A percentile compares a stretch with the other conserved stretches of the same genome.
These are phyloP conservation scores for Protophormia terraenovae DNA, from an alignment of 2,888 invertebrate genomes.

Conservation along the genomic window DNA sequence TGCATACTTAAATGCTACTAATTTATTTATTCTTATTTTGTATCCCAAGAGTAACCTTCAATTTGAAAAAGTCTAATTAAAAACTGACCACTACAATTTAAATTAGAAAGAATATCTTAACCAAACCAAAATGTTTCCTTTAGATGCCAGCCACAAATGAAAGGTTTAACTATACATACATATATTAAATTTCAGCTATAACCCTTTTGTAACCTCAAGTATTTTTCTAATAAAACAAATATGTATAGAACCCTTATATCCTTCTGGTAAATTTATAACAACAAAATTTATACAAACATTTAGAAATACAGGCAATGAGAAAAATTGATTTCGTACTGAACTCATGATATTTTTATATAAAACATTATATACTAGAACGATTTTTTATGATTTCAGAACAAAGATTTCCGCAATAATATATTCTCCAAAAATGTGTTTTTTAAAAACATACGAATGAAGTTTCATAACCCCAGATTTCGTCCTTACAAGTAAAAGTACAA, in stretches of 20 bases:
- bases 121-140: neutral
- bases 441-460: too few species aligned
- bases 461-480: too few species aligned
- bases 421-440: too few species aligned
- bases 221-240: neutral
- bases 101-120: neutral
- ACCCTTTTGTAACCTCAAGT: constrained; percentile 17
- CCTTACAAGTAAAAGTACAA: too few species aligned
- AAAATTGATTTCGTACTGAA: neutral
- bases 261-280: neutral
- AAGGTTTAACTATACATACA: neutral
- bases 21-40: too few species aligned
- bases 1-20: too few species aligned
- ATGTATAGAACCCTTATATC: neutral
- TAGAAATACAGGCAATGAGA: neutral
- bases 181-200: constrained; percentile 2
- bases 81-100: neutral
- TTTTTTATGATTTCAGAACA: too few species aligned
- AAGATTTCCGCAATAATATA: too few species aligned
- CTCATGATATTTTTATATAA: too few species aligned
- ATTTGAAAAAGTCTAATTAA: neutral
- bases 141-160: neutral
- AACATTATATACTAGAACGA: too few species aligned
- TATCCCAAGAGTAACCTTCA: too few species aligned
- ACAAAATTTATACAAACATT: neutral